Evolutionary conservation across 2,113 vertebrate genomes (phyloP).

Genomic region (Orientallactaga bullata): DNA sequence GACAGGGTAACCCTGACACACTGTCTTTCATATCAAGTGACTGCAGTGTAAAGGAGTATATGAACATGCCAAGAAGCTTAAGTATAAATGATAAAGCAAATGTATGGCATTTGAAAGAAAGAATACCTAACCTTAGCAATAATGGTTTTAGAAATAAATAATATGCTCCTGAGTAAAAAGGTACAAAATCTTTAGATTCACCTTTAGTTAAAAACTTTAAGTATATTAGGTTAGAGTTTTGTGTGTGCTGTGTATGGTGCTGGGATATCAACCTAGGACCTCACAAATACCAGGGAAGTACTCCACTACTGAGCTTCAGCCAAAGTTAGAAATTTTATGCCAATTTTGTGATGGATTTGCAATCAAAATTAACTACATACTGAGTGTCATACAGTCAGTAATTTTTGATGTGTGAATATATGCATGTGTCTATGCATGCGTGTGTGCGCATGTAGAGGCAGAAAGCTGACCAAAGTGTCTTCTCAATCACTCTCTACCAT

Average conservation of each 20-base stretch:
- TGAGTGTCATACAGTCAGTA: not conserved
- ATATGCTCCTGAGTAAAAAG: conserved; percentile 3
- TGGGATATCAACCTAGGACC: too few relatives aligned
- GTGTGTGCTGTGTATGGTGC: not conserved
- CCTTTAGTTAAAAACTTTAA: not conserved
- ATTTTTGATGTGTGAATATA: not conserved
- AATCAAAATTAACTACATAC: not conserved
- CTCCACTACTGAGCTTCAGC: not conserved
- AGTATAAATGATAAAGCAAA: not conserved
- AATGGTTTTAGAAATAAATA: conserved; percentile 5
- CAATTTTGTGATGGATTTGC: not conserved
- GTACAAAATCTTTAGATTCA: conserved; percentile 22
- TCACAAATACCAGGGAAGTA: not conserved
- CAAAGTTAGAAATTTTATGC: not conserved
- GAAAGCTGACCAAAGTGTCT: too few relatives aligned
- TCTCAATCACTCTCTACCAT: too few relatives aligned
- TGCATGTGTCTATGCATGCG: too few relatives aligned
- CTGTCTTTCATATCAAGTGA: not conserved
- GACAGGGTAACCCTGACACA: not conserved
- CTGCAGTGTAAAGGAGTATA: not conserved
- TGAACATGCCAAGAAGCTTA: not conserved
- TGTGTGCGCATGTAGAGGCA: too few relatives aligned
- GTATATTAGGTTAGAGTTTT: not conserved
- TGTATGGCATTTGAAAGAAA: not conserved
- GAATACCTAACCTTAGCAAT: conserved; percentile 8